Conservation (phyloP, 30 jellyfish, hydroid and myxozoan genomes). For the Phacellophora camtschatica region DNA sequence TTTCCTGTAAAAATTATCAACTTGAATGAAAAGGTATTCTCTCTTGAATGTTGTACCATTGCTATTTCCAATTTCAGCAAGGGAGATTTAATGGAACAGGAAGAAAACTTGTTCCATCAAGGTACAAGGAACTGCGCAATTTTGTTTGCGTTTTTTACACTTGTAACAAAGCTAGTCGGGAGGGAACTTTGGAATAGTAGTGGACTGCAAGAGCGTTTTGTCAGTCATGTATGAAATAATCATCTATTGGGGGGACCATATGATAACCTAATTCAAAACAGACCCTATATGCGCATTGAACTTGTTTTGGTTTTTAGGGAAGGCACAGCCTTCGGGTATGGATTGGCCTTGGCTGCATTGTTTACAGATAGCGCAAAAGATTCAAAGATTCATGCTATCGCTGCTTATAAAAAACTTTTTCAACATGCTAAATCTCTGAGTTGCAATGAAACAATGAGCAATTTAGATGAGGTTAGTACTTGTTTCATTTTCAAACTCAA, state of each 20-base stretch:
- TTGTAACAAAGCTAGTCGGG: no score
- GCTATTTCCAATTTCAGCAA: no score
- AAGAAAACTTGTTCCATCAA: no score
- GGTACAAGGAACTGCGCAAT: no score
- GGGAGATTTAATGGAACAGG: no score
- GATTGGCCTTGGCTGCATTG: slow-evolving; percentile 50
- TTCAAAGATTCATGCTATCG: slow-evolving; percentile 31
- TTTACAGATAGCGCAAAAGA: slow-evolving; percentile 29
- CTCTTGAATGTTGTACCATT: no score
- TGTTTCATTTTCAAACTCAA: background rate
- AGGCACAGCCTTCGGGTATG: slow-evolving; percentile 80
- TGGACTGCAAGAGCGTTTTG: no score
- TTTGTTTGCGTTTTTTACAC: no score
- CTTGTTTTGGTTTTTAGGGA: slow-evolving; percentile 19
- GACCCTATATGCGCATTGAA: background rate
- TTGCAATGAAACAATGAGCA: background rate
- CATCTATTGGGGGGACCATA: background rate
- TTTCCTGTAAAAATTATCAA: no score
- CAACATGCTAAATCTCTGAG: background rate
- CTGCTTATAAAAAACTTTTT: background rate
- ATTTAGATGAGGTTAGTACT: slow-evolving; percentile 15
- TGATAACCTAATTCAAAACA: background rate
- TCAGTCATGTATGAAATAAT: no score
- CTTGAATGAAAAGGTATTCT: no score
- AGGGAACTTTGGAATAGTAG: no score